Percentiles rank a stretch among this genome's conserved stretches.
Evolutionary conservation across 2,888 invertebrate species (phyloP).

Genomic region (Cephus nigrinus): DNA sequence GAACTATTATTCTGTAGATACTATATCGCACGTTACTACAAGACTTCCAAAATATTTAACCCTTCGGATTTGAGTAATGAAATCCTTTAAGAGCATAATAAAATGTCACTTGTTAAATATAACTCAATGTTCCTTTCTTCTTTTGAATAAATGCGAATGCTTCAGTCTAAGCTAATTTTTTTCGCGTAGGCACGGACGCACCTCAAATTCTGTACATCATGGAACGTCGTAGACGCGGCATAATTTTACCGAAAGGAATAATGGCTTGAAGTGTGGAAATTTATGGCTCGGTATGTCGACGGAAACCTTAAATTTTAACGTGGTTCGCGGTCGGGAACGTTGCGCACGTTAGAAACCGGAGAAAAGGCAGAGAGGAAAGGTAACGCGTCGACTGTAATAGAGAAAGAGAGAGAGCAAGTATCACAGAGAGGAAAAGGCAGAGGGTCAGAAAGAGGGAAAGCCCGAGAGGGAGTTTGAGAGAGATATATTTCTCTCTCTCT

Average conservation of each 20-base stretch:
- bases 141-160: background rate
- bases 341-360: conserved; percentile 27
- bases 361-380: conserved; percentile 20
- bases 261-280: conserved; percentile 48
- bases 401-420: conserved; percentile 7
- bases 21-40: background rate
- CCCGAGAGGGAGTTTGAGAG: conserved; percentile 13
- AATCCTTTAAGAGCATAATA: background rate
- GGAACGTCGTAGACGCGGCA: background rate
- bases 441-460: conserved; percentile 26
- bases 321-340: conserved; percentile 42
- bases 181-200: background rate
- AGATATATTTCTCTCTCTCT: background rate
- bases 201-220: background rate
- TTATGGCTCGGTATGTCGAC: conserved; percentile 57
- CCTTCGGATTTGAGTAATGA: background rate
- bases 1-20: background rate
- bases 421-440: conserved; percentile 14
- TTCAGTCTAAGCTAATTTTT: background rate
- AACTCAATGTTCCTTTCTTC: background rate
- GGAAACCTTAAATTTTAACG: conserved; percentile 63
- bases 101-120: background rate
- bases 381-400: background rate
- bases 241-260: conserved; percentile 1
- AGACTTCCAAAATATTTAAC: background rate